Base-by-base conservation (phyloP, 2,113 vertebrate genomes). In the Arizona elegans region DNA sequence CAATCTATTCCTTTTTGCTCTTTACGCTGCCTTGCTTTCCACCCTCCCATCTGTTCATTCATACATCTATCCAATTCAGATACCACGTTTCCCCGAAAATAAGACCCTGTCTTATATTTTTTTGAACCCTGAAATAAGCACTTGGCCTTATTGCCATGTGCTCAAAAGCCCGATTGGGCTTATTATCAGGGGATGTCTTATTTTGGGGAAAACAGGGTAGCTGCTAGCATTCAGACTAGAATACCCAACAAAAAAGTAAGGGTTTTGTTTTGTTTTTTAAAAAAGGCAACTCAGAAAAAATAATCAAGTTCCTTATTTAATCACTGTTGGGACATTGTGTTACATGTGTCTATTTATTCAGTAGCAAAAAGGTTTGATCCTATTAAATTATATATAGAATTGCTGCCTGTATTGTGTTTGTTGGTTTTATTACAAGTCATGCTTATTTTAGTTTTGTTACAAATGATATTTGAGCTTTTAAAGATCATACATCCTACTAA, bases 371-470 rank as follows among this genome's bases (percentile, higher is more conserved):
- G n/a, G 24, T 15, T 47, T 24, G 38, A 17, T 55, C 21, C 4
- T 23, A n/a, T 75, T 11, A 19, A 90, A 33, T 3, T n/a, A 23
- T 38, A 21, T 12, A 23, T 33, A 55, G n/a, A 21, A 55, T 33
- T 38, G 52, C 19, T 81, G n/a, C 1, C 50, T 53, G 59, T 87
- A 87, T 87, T 43, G 3, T 56, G 24, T 81, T 58, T 54, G 89
- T 85, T 88, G 24, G 12, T 92, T 75, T 89, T 89, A 38, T 24
- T 3, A 88, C 33, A 43, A 52, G 54, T 24, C 12, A 33, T 88
- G 86, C 47, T 53, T 88, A 92, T 88, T 89, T 92, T 89, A 70
- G 10, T 26, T 89, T 70, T n/a, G 86, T 58, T 89, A 89, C 13
- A 15, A 58, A 89, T 58, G 4, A 89, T 56, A 43, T 47, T 33